Evolutionary conservation across 2,113 vertebrate genomes (phyloP).

Genomic region (Budorcas taxicolor): DNA sequence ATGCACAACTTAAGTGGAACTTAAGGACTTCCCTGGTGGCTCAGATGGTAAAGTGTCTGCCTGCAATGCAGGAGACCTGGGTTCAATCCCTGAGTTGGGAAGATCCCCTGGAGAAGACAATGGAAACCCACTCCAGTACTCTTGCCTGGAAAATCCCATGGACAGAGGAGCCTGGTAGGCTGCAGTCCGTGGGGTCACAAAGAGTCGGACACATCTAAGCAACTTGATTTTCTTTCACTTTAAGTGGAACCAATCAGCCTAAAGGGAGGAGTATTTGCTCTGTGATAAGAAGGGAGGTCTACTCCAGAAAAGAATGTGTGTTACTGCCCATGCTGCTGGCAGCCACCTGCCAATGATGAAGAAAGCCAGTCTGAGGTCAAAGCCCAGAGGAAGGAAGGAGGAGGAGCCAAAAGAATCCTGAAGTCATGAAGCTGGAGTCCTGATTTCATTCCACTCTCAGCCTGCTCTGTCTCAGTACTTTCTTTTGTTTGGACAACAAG

Average conservation of each 20-base stretch:
- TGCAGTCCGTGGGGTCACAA: background rate
- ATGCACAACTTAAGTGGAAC: background rate
- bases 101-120: background rate
- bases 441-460: background rate
- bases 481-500: background rate
- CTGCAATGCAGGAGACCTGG: fast-evolving
- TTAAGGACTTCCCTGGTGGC: background rate
- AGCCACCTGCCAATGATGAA: background rate
- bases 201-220: fast-evolving
- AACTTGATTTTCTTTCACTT: background rate
- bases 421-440: background rate
- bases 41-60: background rate
- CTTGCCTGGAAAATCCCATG: background rate
- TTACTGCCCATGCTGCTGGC: background rate
- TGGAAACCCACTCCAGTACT: background rate
- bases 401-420: background rate
- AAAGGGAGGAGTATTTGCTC: background rate
- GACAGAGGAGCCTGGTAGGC: background rate
- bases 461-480: background rate
- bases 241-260: background rate
- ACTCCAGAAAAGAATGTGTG: background rate
- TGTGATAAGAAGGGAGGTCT: background rate
- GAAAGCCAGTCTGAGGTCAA: background rate
- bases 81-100: background rate
- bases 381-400: background rate